Evolutionary conservation across 2,888 invertebrate species (phyloP).

Genomic region (Mesopsocus fuscifrons): DNA sequence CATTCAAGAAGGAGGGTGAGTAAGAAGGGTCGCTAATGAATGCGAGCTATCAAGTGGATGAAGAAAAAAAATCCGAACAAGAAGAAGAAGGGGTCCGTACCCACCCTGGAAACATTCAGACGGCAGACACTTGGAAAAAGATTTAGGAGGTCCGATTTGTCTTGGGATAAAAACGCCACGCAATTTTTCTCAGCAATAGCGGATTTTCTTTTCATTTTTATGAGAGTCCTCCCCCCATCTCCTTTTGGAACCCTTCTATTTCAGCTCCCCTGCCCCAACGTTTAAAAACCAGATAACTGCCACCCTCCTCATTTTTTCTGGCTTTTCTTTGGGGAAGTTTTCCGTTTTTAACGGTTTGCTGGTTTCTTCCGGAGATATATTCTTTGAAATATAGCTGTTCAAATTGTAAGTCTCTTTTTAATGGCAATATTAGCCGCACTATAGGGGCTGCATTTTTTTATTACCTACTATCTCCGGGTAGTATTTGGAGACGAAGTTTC

Average conservation of each 20-base stretch:
- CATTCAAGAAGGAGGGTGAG: neutral
- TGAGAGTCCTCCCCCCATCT: slow-evolving; percentile 6
- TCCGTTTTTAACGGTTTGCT: too few species aligned
- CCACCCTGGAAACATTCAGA: neutral
- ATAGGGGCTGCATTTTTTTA: too few species aligned
- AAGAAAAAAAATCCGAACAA: neutral
- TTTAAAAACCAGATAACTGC: neutral
- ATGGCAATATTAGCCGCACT: too few species aligned
- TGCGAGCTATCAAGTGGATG: neutral
- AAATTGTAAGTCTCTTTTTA: too few species aligned
- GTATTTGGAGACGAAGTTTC: too few species aligned
- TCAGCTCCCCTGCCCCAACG: neutral
- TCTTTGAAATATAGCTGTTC: too few species aligned
- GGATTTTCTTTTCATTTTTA: slow-evolving; percentile 11
- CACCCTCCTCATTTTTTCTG: too few species aligned
- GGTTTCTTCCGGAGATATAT: too few species aligned
- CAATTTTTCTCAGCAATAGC: slow-evolving; percentile 3
- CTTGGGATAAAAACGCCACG: slow-evolving; percentile 1
- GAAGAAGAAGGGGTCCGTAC: neutral
- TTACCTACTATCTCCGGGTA: too few species aligned
- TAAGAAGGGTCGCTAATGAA: neutral
- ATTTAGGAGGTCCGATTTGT: slow-evolving; percentile 4
- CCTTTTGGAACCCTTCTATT: slow-evolving; percentile 8
- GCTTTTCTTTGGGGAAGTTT: too few species aligned
- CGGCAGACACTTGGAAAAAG: neutral